Percentiles rank a stretch among this genome's conserved stretches.
Conservation (phyloP, 2,797 vertebrate species). For the Eulemur coronatus region DNA sequence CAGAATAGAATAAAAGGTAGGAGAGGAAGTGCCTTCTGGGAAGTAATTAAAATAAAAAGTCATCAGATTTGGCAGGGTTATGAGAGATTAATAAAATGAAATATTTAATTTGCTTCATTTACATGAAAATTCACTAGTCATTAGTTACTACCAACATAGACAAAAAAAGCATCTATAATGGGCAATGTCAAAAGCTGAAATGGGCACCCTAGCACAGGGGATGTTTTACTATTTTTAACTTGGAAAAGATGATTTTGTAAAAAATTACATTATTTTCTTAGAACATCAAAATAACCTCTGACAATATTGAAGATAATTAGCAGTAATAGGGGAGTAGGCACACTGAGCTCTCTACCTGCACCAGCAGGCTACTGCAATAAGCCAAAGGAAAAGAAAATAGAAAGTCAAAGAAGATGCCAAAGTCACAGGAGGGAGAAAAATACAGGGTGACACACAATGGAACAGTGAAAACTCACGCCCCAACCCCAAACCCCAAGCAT, state of each 20-base stretch:
- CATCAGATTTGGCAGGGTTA: slow-evolving; percentile 73
- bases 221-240: slow-evolving; percentile 71
- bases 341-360: slow-evolving; percentile 60
- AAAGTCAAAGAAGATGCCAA: slow-evolving; percentile 62
- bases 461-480: slow-evolving; percentile 64
- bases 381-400: slow-evolving; percentile 44
- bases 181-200: slow-evolving; percentile 78
- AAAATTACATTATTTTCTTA: slow-evolving; percentile 69
- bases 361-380: slow-evolving; percentile 65
- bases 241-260: slow-evolving; percentile 69
- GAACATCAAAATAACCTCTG: slow-evolving; percentile 76
- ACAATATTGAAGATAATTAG: slow-evolving; percentile 68
- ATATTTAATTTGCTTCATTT: slow-evolving; percentile 75
- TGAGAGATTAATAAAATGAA: slow-evolving; percentile 75
- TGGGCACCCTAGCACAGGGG: slow-evolving; percentile 71
- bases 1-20: slow-evolving; percentile 61
- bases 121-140: slow-evolving; percentile 81
- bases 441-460: slow-evolving; percentile 27
- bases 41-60: slow-evolving; percentile 75
- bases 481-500: slow-evolving; percentile 47
- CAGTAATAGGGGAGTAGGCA: slow-evolving; percentile 48
- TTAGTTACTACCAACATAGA: slow-evolving; percentile 82
- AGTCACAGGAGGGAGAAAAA: slow-evolving; percentile 51
- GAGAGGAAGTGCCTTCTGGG: slow-evolving; percentile 52
- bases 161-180: slow-evolving; percentile 79